A percentile compares a stretch with the other conserved stretches of the same genome.
These are phyloP conservation scores for Pardosa pseudoannulata DNA, from an alignment of 2,888 invertebrate species.

Conservation along the genomic window DNA sequence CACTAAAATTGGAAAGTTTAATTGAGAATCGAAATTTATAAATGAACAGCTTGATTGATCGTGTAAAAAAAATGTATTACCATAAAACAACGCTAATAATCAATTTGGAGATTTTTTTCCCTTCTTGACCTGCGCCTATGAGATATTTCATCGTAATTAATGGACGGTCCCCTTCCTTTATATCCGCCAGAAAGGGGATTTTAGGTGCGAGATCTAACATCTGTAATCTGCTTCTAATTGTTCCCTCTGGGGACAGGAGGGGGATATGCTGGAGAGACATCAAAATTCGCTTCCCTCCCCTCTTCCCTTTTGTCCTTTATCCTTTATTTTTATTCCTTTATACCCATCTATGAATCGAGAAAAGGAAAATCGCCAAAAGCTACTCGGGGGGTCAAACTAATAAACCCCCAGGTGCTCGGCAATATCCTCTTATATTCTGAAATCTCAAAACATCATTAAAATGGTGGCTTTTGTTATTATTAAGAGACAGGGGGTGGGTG, in stretches of 20 bases:
- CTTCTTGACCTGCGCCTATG: not conserved
- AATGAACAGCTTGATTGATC: no score
- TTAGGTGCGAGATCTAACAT: slow-evolving; percentile 64
- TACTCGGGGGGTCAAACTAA: slow-evolving; percentile 29
- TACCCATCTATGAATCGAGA: not conserved
- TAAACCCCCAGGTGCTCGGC: slow-evolving; percentile 57
- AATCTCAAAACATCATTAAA: slow-evolving; percentile 71
- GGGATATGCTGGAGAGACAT: slow-evolving; percentile 53
- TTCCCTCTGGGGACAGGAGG: slow-evolving; percentile 57
- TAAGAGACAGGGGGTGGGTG: slow-evolving; percentile 14
- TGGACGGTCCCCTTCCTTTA: not conserved
- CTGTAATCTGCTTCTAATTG: slow-evolving; percentile 71
- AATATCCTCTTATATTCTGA: slow-evolving; percentile 55
- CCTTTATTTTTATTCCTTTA: slow-evolving; percentile 3
- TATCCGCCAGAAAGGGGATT: slow-evolving; percentile 38
- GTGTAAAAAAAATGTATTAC: no score
- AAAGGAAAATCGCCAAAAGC: not conserved
- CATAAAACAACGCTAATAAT: no score
- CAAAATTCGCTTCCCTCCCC: slow-evolving; percentile 18
- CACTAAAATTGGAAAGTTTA: no score
- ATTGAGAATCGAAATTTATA: no score
- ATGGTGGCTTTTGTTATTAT: slow-evolving; percentile 65
- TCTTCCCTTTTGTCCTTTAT: slow-evolving; percentile 7
- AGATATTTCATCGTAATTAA: not conserved
- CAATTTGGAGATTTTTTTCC: no score